Percentiles rank a stretch among this genome's conserved stretches.
Conservation (phyloP, 2,113 vertebrate species). For the Arenaria interpres region DNA sequence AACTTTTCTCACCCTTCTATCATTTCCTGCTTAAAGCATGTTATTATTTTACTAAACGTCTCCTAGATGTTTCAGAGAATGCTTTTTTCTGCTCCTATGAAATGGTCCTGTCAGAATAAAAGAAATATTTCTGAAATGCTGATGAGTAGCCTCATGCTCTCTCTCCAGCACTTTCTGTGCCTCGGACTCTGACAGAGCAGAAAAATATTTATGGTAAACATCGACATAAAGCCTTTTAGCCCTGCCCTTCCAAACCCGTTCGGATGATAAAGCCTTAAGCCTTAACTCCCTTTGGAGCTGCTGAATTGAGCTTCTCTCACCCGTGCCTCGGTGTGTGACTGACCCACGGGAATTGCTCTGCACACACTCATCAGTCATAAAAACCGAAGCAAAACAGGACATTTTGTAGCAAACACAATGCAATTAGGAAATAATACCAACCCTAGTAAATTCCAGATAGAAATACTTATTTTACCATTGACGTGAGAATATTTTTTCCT, state of each 20-base stretch:
- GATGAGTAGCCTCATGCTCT: background rate
- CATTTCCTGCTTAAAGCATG: background rate
- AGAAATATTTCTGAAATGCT: background rate
- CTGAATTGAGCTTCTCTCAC: background rate
- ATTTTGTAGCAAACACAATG: background rate
- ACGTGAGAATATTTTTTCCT: background rate
- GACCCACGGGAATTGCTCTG: background rate
- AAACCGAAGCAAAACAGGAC: background rate
- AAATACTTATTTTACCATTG: background rate
- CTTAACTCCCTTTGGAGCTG: background rate
- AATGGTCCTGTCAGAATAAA: background rate
- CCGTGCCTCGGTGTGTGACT: background rate
- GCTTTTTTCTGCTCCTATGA: background rate
- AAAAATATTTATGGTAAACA: background rate
- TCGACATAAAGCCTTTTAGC: background rate
- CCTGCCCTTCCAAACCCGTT: background rate
- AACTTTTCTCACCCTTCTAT: background rate
- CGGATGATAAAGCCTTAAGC: background rate
- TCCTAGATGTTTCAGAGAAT: background rate
- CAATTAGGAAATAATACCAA: background rate
- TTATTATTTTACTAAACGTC: background rate
- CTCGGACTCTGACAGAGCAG: background rate
- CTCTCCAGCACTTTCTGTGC: background rate
- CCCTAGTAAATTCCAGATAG: background rate
- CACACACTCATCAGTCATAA: background rate